Percentiles rank a stretch among this genome's conserved stretches.
Evolutionary conservation across 2,888 invertebrate genomes (phyloP).

Genomic region (Invenusta paracnida): DNA sequence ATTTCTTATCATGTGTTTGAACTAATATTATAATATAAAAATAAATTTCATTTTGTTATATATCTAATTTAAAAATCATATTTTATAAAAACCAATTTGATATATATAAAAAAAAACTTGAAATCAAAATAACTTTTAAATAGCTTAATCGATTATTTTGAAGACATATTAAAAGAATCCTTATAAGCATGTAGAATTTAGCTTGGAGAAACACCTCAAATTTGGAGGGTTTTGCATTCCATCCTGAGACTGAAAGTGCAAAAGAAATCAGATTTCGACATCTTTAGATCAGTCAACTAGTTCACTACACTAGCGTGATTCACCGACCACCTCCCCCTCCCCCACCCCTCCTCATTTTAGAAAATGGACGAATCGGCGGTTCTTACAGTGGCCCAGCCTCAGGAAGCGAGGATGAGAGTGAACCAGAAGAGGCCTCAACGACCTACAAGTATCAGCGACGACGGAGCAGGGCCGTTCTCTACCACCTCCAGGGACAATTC

Average conservation of each 20-base stretch:
- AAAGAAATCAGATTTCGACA: too few relatives aligned
- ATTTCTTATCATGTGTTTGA: too few relatives aligned
- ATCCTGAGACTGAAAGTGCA: too few relatives aligned
- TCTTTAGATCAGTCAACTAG: background rate
- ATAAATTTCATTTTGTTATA: too few relatives aligned
- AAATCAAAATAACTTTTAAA: background rate
- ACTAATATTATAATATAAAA: too few relatives aligned
- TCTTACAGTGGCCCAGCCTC: constrained; percentile 46
- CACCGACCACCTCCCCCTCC: background rate
- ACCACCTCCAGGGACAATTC: constrained; percentile 92
- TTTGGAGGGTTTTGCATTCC: too few relatives aligned
- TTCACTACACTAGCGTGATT: background rate
- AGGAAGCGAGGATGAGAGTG: constrained; percentile 25
- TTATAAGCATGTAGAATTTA: too few relatives aligned
- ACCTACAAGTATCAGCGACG: constrained; percentile 76
- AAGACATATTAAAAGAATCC: too few relatives aligned
- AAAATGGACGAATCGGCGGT: constrained; percentile 78
- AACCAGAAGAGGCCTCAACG: constrained; percentile 66
- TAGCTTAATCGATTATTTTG: background rate
- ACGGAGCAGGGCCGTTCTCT: constrained; percentile 86
- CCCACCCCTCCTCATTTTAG: background rate
- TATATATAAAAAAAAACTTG: background rate
- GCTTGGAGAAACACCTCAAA: too few relatives aligned
- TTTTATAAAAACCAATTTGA: background rate
- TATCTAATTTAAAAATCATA: background rate